Conservation (phyloP, 1,140 invertebrate species). For the Drosophila nigromelanica region DNA sequence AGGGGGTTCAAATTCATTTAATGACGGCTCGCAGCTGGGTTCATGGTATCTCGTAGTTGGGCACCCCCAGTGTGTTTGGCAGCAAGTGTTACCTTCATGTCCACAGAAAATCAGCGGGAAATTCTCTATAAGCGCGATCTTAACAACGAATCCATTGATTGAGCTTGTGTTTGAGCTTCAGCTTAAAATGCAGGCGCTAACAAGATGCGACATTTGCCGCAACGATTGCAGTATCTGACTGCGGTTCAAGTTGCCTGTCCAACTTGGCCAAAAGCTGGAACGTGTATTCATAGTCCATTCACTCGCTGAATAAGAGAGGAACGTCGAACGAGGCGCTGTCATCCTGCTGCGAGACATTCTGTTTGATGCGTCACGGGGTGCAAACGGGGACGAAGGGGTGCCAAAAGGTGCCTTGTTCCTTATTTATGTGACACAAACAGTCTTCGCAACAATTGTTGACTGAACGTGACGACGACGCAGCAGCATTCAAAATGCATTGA, state of each 20-base stretch:
- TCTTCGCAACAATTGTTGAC: conserved; percentile 47
- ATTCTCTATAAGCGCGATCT: background rate
- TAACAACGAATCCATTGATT: conserved; percentile 2
- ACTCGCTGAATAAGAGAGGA: background rate
- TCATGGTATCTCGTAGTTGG: too few relatives aligned
- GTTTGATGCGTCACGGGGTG: conserved; percentile 1
- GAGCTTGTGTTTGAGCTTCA: conserved; percentile 11
- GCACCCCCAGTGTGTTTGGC: background rate
- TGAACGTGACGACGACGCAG: conserved; percentile 12
- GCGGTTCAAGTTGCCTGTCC: too few relatives aligned
- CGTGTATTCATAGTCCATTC: background rate
- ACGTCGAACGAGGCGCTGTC: too few relatives aligned
- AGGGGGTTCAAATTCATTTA: too few relatives aligned
- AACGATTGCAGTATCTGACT: background rate
- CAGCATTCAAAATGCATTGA: conserved; percentile 42
- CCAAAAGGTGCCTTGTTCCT: conserved; percentile 6
- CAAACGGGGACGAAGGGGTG: conserved; percentile 4
- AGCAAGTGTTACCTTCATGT: background rate
- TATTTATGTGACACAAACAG: conserved; percentile 66
- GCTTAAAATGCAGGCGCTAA: conserved; percentile 4
- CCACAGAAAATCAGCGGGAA: background rate
- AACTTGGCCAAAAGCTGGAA: too few relatives aligned
- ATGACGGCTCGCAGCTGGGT: too few relatives aligned
- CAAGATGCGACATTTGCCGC: background rate
- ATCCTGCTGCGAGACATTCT: background rate